Evolutionary conservation across 1,140 invertebrate genomes (phyloP).

Genomic region (Drosophila fuyamai): DNA sequence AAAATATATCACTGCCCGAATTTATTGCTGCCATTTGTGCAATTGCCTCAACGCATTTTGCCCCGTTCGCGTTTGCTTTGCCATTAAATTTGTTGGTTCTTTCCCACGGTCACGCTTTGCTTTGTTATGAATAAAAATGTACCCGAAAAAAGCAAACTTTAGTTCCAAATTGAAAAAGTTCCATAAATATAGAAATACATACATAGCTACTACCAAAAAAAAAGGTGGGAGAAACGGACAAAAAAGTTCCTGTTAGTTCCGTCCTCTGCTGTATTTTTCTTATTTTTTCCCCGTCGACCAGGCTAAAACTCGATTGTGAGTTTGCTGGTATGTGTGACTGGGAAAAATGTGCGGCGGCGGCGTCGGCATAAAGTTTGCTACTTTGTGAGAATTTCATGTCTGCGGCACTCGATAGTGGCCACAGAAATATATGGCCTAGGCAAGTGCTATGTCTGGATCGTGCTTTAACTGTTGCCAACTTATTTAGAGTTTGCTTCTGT

Average conservation of each 20-base stretch:
- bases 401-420: constrained; percentile 78
- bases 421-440: constrained; percentile 64
- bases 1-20: constrained; percentile 54
- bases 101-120: constrained; percentile 64
- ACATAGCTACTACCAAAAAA: constrained; percentile 13
- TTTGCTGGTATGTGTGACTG: constrained; percentile 26
- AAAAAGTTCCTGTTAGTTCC: constrained; percentile 68
- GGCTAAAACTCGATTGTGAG: constrained; percentile 67
- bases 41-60: constrained; percentile 21
- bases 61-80: constrained; percentile 12
- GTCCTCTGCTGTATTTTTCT: constrained; percentile 14
- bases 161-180: constrained; percentile 83
- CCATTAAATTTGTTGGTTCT: constrained; percentile 59
- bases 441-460: constrained; percentile 38
- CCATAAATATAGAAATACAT: constrained; percentile 81
- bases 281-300: constrained; percentile 34
- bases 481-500: constrained; percentile 50
- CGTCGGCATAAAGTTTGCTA: constrained; percentile 78
- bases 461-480: constrained; percentile 74
- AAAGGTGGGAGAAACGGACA: constrained; percentile 29
- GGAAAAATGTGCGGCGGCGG: constrained; percentile 57
- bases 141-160: constrained; percentile 72
- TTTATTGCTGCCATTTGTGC: constrained; percentile 54
- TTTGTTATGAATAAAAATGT: constrained; percentile 81
- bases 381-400: constrained; percentile 80